These are phyloP conservation scores for Lophura nycthemera DNA, from an alignment of 2,113 vertebrate species.

Conservation along the genomic window DNA sequence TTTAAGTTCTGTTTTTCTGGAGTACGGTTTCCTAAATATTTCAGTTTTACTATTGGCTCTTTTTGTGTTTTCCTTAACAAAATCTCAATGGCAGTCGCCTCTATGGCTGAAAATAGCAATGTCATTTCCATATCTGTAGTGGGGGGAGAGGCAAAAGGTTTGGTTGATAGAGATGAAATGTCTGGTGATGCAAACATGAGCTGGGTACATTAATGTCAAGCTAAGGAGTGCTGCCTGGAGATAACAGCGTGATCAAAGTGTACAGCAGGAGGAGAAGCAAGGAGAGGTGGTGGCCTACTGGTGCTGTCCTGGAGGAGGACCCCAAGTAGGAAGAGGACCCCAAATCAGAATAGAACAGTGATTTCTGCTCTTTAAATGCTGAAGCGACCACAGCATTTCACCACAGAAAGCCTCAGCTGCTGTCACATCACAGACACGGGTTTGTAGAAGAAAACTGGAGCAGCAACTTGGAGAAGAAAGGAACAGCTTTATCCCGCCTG, in stretches of 20 bases:
- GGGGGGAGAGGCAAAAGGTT: neutral
- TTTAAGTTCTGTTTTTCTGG: neutral
- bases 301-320: neutral
- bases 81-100: neutral
- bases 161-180: neutral
- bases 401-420: neutral
- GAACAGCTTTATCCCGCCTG: neutral
- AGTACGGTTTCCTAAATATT: neutral
- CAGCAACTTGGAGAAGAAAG: conserved; percentile 32
- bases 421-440: neutral
- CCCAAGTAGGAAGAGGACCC: neutral
- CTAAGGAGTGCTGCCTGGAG: neutral
- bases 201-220: neutral
- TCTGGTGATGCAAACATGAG: neutral
- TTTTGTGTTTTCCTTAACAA: conserved; percentile 13
- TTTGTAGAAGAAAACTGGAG: conserved; percentile 17
- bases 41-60: neutral
- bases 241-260: neutral
- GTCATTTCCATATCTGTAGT: neutral
- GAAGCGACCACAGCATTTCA: neutral
- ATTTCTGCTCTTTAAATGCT: neutral
- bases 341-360: neutral
- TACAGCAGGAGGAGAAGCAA: neutral
- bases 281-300: neutral
- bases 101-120: conserved; percentile 11